These are phyloP conservation scores for Aphrocallistes beatrix DNA, from an alignment of 37 sponge, comb jelly and placozoan species.

Conservation along the genomic window DNA sequence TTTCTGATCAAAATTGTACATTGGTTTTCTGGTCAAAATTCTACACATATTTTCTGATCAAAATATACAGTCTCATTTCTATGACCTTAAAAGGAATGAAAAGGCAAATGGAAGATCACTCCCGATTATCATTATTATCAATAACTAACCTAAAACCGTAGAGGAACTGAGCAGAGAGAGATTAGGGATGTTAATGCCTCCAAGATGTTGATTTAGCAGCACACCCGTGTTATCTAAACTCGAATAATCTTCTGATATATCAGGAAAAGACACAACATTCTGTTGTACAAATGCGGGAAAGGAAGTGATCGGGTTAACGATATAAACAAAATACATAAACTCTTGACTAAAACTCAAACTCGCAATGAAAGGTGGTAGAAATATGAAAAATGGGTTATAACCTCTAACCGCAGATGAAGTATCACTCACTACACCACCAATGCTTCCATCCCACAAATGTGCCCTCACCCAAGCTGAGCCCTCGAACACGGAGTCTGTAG, in stretches of 20 bases:
- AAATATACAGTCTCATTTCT: too few relatives aligned
- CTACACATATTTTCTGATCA: too few relatives aligned
- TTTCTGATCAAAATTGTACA: too few relatives aligned
- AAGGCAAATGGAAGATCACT: too few relatives aligned
- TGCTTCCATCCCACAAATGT: constrained; percentile 70
- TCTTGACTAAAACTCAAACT: not conserved
- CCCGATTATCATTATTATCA: too few relatives aligned
- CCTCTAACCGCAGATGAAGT: not conserved
- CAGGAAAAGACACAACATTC: not conserved
- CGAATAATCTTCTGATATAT: not conserved
- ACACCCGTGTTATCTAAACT: not conserved
- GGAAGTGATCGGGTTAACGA: not conserved
- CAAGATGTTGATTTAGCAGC: not conserved
- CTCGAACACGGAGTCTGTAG: constrained; percentile 30
- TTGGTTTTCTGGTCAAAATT: too few relatives aligned
- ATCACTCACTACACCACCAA: constrained; percentile 27
- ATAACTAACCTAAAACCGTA: not conserved
- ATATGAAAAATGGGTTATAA: not conserved
- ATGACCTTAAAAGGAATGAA: too few relatives aligned
- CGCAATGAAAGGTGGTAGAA: not conserved
- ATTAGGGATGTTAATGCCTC: not conserved
- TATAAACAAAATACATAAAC: not conserved
- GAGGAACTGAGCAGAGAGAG: not conserved
- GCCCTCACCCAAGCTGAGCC: constrained; percentile 63
- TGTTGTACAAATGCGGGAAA: not conserved